phyloP scores from a whole-genome alignment of 1,140 invertebrate species.

The Cardiocondyla obscurior region DNA sequence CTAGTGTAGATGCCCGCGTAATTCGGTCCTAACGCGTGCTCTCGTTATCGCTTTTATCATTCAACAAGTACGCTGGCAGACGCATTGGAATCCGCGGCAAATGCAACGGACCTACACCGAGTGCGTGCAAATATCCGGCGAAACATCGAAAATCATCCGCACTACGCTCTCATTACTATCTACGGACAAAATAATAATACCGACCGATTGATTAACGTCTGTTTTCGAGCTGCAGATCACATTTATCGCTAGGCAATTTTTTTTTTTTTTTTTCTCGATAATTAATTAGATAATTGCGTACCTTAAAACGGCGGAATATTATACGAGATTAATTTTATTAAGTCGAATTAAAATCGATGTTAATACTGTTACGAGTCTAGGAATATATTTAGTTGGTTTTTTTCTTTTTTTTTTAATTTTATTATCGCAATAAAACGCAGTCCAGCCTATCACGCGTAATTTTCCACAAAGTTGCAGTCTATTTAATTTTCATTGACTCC shows the following conservation, averaged over 20 bases:
- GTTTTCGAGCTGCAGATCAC: neutral
- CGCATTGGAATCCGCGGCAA: neutral
- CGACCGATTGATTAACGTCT: neutral
- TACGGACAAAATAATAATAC: neutral
- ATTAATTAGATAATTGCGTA: neutral
- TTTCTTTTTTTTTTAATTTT: too few relatives aligned
- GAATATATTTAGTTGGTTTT: too few relatives aligned
- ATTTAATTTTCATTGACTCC: neutral
- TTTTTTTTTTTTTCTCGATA: neutral
- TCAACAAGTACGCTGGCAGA: slow-evolving; percentile 24
- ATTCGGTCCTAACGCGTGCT: slow-evolving; percentile 56
- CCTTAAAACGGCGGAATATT: neutral
- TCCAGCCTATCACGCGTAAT: neutral
- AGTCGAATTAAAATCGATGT: neutral
- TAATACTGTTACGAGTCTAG: too few relatives aligned
- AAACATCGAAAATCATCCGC: neutral
- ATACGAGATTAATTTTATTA: neutral
- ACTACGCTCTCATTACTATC: slow-evolving; percentile 4
- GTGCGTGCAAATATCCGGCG: neutral
- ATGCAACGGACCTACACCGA: neutral
- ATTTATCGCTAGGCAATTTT: neutral
- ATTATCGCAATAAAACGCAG: too few relatives aligned
- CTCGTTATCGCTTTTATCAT: slow-evolving; percentile 57
- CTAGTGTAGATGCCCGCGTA: slow-evolving; percentile 39
- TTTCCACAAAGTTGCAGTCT: neutral